These are phyloP conservation scores for Magallana angulata DNA, from an alignment of 1,140 invertebrate genomes.

Conservation along the genomic window DNA sequence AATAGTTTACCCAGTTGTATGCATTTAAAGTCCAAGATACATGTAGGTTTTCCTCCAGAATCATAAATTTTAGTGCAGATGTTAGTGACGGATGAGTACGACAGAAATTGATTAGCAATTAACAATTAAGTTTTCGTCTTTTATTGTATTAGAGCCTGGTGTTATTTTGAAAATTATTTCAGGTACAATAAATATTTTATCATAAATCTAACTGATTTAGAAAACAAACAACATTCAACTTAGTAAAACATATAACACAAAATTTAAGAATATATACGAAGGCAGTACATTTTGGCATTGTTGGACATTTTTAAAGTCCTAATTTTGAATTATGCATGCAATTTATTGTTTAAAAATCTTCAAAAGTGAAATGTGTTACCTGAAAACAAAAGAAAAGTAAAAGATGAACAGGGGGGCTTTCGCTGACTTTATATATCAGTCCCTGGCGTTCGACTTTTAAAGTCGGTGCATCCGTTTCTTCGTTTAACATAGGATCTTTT, in stretches of 20 bases:
- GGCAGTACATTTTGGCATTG: too few species aligned
- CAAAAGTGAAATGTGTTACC: slow-evolving; percentile 16
- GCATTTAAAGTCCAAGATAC: not conserved
- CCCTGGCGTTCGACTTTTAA: not conserved
- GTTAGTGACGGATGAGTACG: not conserved
- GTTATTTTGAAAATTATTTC: too few species aligned
- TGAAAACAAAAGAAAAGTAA: slow-evolving; percentile 47
- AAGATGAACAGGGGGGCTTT: slow-evolving; percentile 44
- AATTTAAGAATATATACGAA: too few species aligned
- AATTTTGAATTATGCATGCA: too few species aligned
- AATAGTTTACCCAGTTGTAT: not conserved
- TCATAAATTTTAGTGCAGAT: not conserved
- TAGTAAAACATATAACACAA: too few species aligned
- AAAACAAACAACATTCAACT: too few species aligned
- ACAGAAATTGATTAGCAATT: not conserved
- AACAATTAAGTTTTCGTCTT: not conserved
- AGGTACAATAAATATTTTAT: too few species aligned
- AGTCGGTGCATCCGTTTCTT: not conserved
- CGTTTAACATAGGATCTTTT: not conserved
- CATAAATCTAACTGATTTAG: too few species aligned
- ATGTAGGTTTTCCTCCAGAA: not conserved
- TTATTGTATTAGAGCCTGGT: too few species aligned
- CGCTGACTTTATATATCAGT: slow-evolving; percentile 46
- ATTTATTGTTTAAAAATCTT: too few species aligned
- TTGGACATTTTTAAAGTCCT: too few species aligned